These are phyloP conservation scores for Drosophila biarmipes DNA, from an alignment of 1,140 invertebrate genomes.

Conservation along the genomic window DNA sequence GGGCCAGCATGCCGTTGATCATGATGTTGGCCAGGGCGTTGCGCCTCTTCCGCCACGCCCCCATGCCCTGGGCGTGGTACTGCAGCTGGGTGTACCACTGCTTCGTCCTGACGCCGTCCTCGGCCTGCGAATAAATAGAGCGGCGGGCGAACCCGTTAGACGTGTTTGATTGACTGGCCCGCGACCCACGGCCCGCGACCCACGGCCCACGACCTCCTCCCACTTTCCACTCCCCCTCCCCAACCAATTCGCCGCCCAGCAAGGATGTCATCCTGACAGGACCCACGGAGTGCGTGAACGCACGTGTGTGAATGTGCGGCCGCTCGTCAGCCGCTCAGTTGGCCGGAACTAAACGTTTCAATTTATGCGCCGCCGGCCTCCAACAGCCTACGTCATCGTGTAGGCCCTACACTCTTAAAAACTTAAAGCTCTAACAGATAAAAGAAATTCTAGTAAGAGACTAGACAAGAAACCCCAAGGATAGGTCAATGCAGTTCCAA, in stretches of 20 bases:
- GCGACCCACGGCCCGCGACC: constrained; percentile 1
- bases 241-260: not conserved
- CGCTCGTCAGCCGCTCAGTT: constrained; percentile 63
- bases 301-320: constrained; percentile 6
- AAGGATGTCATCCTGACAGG: constrained; percentile 53
- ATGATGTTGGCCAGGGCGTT: constrained; percentile 98
- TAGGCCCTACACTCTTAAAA: constrained; percentile 14
- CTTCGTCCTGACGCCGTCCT: constrained; percentile 92
- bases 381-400: constrained; percentile 9
- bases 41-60: constrained; percentile 94
- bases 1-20: constrained; percentile 93
- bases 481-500: no score
- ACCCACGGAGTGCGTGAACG: constrained; percentile 22
- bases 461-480: no score
- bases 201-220: no score
- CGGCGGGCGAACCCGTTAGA: constrained; percentile 42
- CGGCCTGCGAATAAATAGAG: constrained; percentile 89
- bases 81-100: constrained; percentile 95
- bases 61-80: constrained; percentile 94
- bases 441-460: no score
- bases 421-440: not conserved
- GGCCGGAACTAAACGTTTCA: constrained; percentile 77
- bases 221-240: not conserved
- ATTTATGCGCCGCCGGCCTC: constrained; percentile 59
- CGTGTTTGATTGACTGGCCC: constrained; percentile 64